phyloP scores from a whole-genome alignment of 92 coral and sea anemone species.

The Chrysogorgia sp. region DNA sequence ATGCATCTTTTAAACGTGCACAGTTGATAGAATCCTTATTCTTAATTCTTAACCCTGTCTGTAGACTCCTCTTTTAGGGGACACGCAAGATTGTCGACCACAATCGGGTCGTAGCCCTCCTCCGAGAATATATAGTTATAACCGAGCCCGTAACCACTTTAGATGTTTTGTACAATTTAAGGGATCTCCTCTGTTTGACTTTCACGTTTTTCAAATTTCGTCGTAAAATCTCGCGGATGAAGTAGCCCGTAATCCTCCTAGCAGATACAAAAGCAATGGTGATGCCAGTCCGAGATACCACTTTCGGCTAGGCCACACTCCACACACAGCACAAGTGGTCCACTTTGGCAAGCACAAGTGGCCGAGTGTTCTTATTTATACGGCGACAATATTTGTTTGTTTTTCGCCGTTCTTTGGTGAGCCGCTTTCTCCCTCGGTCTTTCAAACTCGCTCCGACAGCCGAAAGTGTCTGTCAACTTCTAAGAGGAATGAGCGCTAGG shows the following conservation, averaged over 20 bases:
- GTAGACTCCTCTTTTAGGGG: no score
- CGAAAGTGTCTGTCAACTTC: not conserved
- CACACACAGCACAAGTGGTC: not conserved
- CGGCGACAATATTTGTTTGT: conserved; percentile 8
- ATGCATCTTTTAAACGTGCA: conserved; percentile 43
- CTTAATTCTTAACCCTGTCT: no score
- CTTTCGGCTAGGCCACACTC: not conserved
- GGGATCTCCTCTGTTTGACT: not conserved
- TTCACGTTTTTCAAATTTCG: not conserved
- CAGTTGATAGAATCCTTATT: no score
- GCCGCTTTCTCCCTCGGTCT: not conserved
- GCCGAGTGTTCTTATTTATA: not conserved
- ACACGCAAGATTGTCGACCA: no score
- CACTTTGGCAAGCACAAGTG: conserved; percentile 5
- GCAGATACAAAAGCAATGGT: not conserved
- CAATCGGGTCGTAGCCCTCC: no score
- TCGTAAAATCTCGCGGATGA: not conserved
- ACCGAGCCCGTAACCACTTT: conserved; percentile 23
- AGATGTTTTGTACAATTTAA: conserved; percentile 12
- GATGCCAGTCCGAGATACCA: not conserved
- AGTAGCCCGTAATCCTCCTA: not conserved
- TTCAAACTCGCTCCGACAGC: not conserved
- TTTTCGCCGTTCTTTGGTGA: not conserved
- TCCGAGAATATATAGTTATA: not conserved
- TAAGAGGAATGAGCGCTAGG: conserved; percentile 3